phyloP scores from a whole-genome alignment of 2,888 invertebrate genomes.

The Gymnoscelis rufifasciata region DNA sequence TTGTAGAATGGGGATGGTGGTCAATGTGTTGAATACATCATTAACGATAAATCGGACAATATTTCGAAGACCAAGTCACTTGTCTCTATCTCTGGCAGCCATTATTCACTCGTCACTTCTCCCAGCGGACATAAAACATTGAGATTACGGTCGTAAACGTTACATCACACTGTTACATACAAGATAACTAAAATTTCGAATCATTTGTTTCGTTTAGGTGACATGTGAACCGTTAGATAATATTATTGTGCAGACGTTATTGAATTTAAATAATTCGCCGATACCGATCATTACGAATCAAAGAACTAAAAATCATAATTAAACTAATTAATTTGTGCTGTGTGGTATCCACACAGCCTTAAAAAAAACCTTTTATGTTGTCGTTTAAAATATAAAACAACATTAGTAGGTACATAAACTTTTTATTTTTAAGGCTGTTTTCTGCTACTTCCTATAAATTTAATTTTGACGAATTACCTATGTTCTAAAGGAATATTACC shows the following conservation, averaged over 20 bases:
- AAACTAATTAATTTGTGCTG: too few species aligned
- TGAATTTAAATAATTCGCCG: slow-evolving; percentile 7
- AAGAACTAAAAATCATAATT: too few species aligned
- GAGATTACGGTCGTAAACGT: slow-evolving; percentile 59
- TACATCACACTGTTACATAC: slow-evolving; percentile 51
- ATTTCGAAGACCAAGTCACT: slow-evolving; percentile 49
- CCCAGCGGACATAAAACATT: slow-evolving; percentile 59
- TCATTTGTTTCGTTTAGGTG: slow-evolving; percentile 36
- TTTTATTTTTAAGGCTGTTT: too few species aligned
- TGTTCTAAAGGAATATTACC: too few species aligned
- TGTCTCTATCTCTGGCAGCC: slow-evolving; percentile 50
- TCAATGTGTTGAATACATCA: slow-evolving; percentile 68
- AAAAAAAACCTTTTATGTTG: too few species aligned
- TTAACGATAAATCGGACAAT: slow-evolving; percentile 73
- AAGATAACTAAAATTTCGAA: slow-evolving; percentile 41
- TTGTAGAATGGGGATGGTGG: slow-evolving; percentile 39
- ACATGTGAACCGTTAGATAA: slow-evolving; percentile 21
- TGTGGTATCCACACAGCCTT: too few species aligned
- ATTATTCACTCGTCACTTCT: slow-evolving; percentile 64
- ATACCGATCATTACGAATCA: too few species aligned
- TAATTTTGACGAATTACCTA: too few species aligned
- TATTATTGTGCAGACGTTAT: slow-evolving; percentile 10
- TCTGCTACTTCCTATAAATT: too few species aligned
- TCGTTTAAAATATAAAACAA: too few species aligned
- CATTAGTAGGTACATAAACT: too few species aligned